Evolutionary conservation across 53 echinoderm and acorn worm genomes (phyloP).

Genomic region (Luidia sarsii): DNA sequence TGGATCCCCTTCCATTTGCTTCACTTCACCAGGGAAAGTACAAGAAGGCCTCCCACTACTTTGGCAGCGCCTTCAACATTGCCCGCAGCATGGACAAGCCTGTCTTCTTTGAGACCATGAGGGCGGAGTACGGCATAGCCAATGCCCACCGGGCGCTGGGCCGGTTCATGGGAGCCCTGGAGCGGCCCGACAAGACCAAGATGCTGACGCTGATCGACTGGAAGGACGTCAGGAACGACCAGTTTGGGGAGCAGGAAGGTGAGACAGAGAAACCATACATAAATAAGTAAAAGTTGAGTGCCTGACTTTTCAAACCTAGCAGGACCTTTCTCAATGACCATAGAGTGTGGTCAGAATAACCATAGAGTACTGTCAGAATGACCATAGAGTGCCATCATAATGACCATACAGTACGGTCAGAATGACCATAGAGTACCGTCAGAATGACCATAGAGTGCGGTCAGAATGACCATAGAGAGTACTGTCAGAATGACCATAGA

Average conservation of each 20-base stretch:
- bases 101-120: slow-evolving; percentile 62
- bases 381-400: too few species aligned
- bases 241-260: slow-evolving; percentile 61
- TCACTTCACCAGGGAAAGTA: slow-evolving; percentile 79
- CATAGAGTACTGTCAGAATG: too few species aligned
- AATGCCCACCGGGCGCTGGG: slow-evolving; percentile 80
- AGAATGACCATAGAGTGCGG: too few species aligned
- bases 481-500: too few species aligned
- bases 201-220: slow-evolving; percentile 79
- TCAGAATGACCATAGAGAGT: too few species aligned
- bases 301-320: too few species aligned
- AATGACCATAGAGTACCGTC: too few species aligned
- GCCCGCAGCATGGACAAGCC: slow-evolving; percentile 86
- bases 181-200: slow-evolving; percentile 59
- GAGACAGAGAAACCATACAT: neutral
- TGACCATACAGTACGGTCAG: too few species aligned
- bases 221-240: slow-evolving; percentile 95
- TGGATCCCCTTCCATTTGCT: too few species aligned
- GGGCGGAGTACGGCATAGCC: slow-evolving; percentile 92
- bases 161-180: slow-evolving; percentile 68
- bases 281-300: too few species aligned
- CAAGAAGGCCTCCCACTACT: slow-evolving; percentile 88
- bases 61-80: slow-evolving; percentile 95
- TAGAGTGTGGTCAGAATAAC: too few species aligned
- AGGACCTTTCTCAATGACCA: too few species aligned